Base-by-base conservation (phyloP, 2,113 vertebrate genomes). In the Podiceps cristatus region DNA sequence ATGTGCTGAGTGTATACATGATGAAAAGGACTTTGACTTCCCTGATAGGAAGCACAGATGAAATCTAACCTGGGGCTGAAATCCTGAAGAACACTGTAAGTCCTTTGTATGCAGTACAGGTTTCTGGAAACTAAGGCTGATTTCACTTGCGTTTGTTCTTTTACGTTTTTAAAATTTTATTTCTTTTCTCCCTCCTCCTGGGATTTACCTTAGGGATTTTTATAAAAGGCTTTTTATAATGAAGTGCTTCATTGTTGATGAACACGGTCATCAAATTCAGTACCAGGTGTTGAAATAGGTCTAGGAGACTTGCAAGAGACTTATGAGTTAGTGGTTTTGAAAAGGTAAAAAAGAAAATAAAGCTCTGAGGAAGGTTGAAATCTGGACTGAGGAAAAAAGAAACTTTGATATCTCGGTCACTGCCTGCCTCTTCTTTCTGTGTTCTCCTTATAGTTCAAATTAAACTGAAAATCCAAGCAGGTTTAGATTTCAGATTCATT, bases 1-100 rank as follows among this genome's bases (percentile, higher is more conserved):
- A 9, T 22, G 10, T 60, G 5, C 19, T 2, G 9, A 47, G 10
- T 14, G 7, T 8, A 49, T 14, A 25, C 0, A 1, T 7, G 10
- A 59, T 37, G 11, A n/a, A 89, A 79, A 68, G 3, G 16, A 33
- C 23, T 81, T 55, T 16, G 18, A 19, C 20, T 42, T 67, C 18
- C 17, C 20, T 50, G 12, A 31, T 9, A 82, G 3, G 5, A 25
- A 74, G 10, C 1, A 3, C 18, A 55, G 45, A 53, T n/a, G 4
- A 86, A 84, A 56, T 40, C 28, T 64, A 71, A 45, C 15, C 25
- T 52, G 19, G 23, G 10, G 25, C 13, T 71, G 40, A 64, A 84
- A 50, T 63, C 8, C 14, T n/a, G 24, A 56, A 59, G 40, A 74
- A 80, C 0, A 1, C 5, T 58, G 17, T 24, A 1, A 42, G 47